These are phyloP conservation scores for Austrolebias charrua DNA, from an alignment of 2,797 vertebrate genomes.

Conservation along the genomic window DNA sequence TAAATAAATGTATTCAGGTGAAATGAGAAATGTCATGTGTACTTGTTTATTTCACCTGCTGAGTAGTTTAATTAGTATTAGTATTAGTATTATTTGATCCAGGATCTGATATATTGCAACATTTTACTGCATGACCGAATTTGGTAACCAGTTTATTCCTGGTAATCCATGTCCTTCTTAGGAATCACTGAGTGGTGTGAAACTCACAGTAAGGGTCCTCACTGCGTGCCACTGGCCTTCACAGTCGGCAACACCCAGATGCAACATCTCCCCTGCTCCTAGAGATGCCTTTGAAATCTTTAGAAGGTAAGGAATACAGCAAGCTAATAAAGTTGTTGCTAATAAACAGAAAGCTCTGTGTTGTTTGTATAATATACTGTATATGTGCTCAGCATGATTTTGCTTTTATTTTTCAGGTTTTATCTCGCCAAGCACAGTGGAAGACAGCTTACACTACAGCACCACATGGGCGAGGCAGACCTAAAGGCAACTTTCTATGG, in stretches of 20 bases:
- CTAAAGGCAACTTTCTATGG: constrained; percentile 97
- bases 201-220: constrained; percentile 95
- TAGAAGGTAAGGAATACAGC: constrained; percentile 83
- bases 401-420: constrained; percentile 81
- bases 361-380: background rate
- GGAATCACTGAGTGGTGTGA: constrained; percentile 95
- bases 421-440: constrained; percentile 98
- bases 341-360: background rate
- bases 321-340: background rate
- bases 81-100: no score
- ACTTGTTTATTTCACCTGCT: no score
- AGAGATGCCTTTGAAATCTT: constrained; percentile 98
- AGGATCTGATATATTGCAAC: background rate
- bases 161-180: constrained; percentile 49
- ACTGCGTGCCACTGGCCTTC: constrained; percentile 98
- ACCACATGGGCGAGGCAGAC: constrained; percentile 98
- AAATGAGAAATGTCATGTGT: no score
- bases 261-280: constrained; percentile 96
- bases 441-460: constrained; percentile 95
- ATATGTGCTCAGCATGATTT: background rate
- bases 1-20: no score
- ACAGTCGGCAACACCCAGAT: constrained; percentile 97
- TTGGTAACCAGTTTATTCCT: background rate
- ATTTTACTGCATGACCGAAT: background rate
- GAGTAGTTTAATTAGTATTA: no score